Evolutionary conservation across 2,113 vertebrate species (phyloP), one percentile per base, ranked within the genome.

Genomic region (Prionailurus viverrinus): DNA sequence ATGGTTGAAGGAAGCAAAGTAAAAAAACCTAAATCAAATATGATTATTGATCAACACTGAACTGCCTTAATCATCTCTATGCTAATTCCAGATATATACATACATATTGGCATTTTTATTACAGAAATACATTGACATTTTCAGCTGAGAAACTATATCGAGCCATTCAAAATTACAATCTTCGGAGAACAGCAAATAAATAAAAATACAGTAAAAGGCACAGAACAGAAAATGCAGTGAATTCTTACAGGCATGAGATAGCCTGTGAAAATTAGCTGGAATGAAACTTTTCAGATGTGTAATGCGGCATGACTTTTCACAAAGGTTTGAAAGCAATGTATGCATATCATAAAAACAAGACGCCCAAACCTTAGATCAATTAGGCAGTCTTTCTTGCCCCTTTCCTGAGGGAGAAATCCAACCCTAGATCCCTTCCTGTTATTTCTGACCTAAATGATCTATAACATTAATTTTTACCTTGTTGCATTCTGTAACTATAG

Each of bases 11-110:
- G 58, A 92, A 80, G 94, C 74, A 61, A 92, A 96, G 80, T 69
- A 83, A 95, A 93, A 41, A 39, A 69, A 39, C 36, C 41, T 11
- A 0, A 86, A 87, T 88, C 94, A 85, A 94, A 94, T 97, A 92
- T 11, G 69, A 96, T 96, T 94, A 98, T 97, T 86, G 97, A 98
- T 95, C 96, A 95, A 71, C 45, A 65, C 53, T 78, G 92, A 95
- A 87, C n/a, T 55, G 29, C 92, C 80, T 97, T 78, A 83, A 97
- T 94, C 68, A 97, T 93, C 81, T 93, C 88, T 95, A 61, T 74
- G 92, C 91, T 98, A 97, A 98, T 94, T 88, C 78, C 78, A 33
- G 61, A n/a, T 95, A 95, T 80, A 95, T 69, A 91, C 82, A 65
- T 13, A 93, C 48, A 74, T 48, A 81, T 91, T 55, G 89, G 61